phyloP scores from a whole-genome alignment of 2,797 vertebrate genomes.

The Neoniphon sammara region DNA sequence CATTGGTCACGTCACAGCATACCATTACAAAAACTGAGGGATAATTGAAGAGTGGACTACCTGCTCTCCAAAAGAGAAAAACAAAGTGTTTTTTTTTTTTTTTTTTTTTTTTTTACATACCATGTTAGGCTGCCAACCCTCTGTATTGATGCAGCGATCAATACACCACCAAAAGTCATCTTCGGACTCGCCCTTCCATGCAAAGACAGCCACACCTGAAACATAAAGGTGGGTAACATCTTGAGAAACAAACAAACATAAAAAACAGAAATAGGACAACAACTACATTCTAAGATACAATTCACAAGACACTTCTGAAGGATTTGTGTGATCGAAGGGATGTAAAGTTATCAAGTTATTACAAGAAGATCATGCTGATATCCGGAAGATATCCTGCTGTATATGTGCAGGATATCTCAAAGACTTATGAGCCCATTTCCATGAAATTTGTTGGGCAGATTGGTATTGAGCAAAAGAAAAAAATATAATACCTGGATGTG shows the following conservation, averaged over 20 bases:
- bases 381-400: no score
- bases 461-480: no score
- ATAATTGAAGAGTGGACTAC: background rate
- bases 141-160: slow-evolving; percentile 90
- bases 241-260: background rate
- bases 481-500: no score
- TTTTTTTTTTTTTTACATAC: no score
- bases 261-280: background rate
- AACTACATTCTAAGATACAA: background rate
- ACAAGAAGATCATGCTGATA: no score
- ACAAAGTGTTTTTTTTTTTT: background rate
- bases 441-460: no score
- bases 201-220: slow-evolving; percentile 92
- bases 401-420: no score
- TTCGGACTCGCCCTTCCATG: slow-evolving; percentile 97
- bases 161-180: slow-evolving; percentile 99
- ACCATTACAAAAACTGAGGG: no score
- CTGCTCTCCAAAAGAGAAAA: background rate
- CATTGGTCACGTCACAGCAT: no score
- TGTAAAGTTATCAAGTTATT: no score
- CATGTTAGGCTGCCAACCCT: slow-evolving; percentile 96
- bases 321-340: no score
- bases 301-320: background rate
- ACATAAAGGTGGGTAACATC: slow-evolving; percentile 39
- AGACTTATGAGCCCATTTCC: no score